These are phyloP conservation scores for Apus apus DNA, from an alignment of 2,113 vertebrate species.

Conservation along the genomic window DNA sequence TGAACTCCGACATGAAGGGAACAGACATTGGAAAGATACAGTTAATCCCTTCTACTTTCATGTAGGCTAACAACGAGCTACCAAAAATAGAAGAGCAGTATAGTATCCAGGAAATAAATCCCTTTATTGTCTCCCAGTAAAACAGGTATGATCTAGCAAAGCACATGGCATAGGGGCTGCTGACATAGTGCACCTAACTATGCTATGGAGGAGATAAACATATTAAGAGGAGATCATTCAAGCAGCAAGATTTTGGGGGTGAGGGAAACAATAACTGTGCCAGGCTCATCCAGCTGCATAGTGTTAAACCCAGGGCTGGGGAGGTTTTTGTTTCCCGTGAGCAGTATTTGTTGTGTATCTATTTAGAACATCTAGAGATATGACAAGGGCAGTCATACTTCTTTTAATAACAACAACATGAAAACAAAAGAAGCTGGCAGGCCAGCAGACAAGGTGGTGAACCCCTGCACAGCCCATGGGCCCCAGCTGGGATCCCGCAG, in stretches of 20 bases:
- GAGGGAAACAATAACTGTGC: background rate
- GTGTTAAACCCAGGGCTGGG: background rate
- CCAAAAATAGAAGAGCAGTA: conserved; percentile 64
- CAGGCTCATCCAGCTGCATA: background rate
- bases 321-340: background rate
- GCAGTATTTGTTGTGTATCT: background rate
- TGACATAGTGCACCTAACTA: background rate
- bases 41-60: conserved; percentile 68
- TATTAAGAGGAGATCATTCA: background rate
- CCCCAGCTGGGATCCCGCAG: background rate
- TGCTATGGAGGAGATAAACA: background rate
- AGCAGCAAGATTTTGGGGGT: background rate
- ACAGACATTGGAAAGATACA: conserved; percentile 55
- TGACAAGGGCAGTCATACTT: background rate
- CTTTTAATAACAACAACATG: conserved; percentile 1
- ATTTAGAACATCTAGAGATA: background rate
- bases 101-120: conserved; percentile 1
- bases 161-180: background rate
- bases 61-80: conserved; percentile 31
- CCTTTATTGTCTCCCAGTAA: background rate
- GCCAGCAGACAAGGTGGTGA: background rate
- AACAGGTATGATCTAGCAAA: background rate
- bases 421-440: background rate
- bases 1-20: background rate
- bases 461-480: rapidly evolving